Percentiles rank a stretch among this genome's conserved stretches.
These are phyloP conservation scores for Geodia barretti DNA, from an alignment of 37 sponge, comb jelly and placozoan genomes.

Conservation along the genomic window DNA sequence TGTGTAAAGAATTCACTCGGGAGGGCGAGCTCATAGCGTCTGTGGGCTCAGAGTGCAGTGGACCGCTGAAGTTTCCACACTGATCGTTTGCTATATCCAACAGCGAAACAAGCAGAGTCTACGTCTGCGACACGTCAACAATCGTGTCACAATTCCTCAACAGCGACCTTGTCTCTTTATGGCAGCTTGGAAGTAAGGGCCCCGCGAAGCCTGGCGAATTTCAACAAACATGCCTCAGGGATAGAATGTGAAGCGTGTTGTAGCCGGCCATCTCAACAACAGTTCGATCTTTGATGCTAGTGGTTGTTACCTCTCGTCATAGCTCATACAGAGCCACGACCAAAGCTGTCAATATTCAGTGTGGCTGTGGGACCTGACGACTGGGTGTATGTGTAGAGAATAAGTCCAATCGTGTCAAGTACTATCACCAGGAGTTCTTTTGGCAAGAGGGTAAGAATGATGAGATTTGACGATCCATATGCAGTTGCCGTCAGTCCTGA, in stretches of 20 bases:
- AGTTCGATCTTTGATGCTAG: constrained; percentile 24
- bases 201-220: too few relatives aligned
- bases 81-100: too few relatives aligned
- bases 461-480: constrained; percentile 9
- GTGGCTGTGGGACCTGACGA: constrained; percentile 9
- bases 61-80: too few relatives aligned
- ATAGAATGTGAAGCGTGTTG: constrained; percentile 17
- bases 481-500: constrained; percentile 4
- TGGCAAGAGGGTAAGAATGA: constrained; percentile 18
- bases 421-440: constrained; percentile 12
- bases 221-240: neutral
- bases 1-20: too few relatives aligned
- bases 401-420: neutral
- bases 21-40: too few relatives aligned
- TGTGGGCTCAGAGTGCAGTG: too few relatives aligned
- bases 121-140: too few relatives aligned
- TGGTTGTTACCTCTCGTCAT: constrained; percentile 10
- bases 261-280: constrained; percentile 17
- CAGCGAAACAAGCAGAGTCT: too few relatives aligned
- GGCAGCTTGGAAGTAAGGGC: too few relatives aligned
- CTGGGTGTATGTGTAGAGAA: constrained; percentile 13
- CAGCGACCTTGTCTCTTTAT: too few relatives aligned
- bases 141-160: too few relatives aligned
- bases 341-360: constrained; percentile 11
- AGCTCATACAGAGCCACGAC: constrained; percentile 16